Conservation (phyloP, 1,140 invertebrate species). For the Diabrotica undecimpunctata region DNA sequence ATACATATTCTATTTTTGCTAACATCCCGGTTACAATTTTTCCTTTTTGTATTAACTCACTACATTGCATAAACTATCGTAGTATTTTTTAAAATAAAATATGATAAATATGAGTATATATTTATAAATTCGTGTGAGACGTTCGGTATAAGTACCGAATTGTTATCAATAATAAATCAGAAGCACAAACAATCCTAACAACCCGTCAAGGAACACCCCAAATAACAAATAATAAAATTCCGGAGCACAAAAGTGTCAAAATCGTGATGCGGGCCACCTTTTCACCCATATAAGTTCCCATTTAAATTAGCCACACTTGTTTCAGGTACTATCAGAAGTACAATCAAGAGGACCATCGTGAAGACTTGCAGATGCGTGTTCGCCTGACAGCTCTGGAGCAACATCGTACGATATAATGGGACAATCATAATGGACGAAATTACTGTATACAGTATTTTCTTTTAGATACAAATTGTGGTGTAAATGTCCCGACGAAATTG, state of each 20-base stretch:
- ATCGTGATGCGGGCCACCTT: slow-evolving; percentile 23
- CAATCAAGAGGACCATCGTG: neutral
- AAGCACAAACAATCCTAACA: slow-evolving; percentile 5
- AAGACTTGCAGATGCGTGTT: neutral
- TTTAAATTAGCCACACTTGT: slow-evolving; percentile 33
- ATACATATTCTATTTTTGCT: too few species aligned
- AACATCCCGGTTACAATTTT: too few species aligned
- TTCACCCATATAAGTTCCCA: slow-evolving; percentile 22
- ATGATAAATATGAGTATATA: too few species aligned
- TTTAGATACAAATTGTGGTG: slow-evolving; percentile 28
- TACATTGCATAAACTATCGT: too few species aligned
- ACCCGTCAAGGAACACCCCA: neutral
- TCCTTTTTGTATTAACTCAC: too few species aligned
- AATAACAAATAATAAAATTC: neutral
- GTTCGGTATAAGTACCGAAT: neutral
- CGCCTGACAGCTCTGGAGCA: neutral
- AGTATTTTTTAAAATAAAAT: too few species aligned
- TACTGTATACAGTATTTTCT: slow-evolving; percentile 29
- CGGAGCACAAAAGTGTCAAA: slow-evolving; percentile 20
- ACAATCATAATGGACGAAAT: slow-evolving; percentile 27
- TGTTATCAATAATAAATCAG: neutral
- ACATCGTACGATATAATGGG: neutral
- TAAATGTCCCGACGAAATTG: slow-evolving; percentile 23
- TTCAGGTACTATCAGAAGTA: slow-evolving; percentile 25
- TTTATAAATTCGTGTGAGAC: too few species aligned